Evolutionary conservation across 64 coral and sea anemone species (phyloP).

Genomic region (Montipora capricornis): DNA sequence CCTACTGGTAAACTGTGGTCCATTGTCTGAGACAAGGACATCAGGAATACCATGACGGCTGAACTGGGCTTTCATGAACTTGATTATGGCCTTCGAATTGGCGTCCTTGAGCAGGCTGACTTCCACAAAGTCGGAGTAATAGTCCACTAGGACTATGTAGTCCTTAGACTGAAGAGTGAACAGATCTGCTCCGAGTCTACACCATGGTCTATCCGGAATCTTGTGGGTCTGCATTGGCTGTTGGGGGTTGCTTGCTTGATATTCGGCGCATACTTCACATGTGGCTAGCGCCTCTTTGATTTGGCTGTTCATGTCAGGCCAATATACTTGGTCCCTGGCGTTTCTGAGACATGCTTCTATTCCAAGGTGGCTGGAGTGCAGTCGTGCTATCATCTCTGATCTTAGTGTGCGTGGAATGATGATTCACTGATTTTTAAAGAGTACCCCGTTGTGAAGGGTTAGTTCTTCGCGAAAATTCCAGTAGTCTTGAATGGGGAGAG

Average conservation of each 20-base stretch:
- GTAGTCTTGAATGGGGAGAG: constrained; percentile 18
- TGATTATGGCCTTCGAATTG: constrained; percentile 18
- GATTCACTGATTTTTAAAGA: constrained; percentile 70
- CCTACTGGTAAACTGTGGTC: constrained; percentile 44
- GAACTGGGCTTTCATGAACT: constrained; percentile 69
- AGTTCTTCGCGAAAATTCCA: constrained; percentile 66
- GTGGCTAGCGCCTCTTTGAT: constrained; percentile 46
- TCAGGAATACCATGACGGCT: constrained; percentile 73
- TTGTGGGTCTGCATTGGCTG: constrained; percentile 75
- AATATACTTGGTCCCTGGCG: constrained; percentile 63
- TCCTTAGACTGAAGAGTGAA: constrained; percentile 56
- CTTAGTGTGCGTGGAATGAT: constrained; percentile 60
- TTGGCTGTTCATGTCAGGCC: constrained; percentile 61
- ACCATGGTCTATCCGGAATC: constrained; percentile 11
- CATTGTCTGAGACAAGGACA: constrained; percentile 56
- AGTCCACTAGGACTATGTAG: constrained; percentile 54
- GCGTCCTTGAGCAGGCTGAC: constrained; percentile 63
- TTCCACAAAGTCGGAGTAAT: constrained; percentile 69
- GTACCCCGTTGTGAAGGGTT: constrained; percentile 46
- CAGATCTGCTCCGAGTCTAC: constrained; percentile 53
- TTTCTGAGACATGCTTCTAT: constrained; percentile 61
- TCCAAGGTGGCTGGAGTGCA: constrained; percentile 73
- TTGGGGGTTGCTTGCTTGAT: constrained; percentile 50
- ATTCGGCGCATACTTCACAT: constrained; percentile 59
- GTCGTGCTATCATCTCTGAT: constrained; percentile 7